Conservation (phyloP, 2,888 invertebrate genomes). For the Patella pellucida region DNA sequence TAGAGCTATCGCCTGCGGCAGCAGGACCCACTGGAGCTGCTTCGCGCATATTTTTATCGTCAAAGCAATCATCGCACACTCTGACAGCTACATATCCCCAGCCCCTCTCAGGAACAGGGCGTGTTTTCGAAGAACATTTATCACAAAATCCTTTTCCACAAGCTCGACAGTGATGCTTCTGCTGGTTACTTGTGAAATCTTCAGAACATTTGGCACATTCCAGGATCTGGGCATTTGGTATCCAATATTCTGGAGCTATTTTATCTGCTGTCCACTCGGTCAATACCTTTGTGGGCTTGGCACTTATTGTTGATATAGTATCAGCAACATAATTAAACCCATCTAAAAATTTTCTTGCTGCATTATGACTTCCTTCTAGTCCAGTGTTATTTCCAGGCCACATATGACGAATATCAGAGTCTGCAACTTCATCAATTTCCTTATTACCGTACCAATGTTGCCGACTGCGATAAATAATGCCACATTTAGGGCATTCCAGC, state of each 20-base stretch:
- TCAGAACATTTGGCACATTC: slow-evolving; percentile 79
- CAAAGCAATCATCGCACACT: slow-evolving; percentile 81
- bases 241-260: slow-evolving; percentile 85
- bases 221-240: slow-evolving; percentile 81
- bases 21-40: slow-evolving; percentile 7
- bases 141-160: slow-evolving; percentile 87
- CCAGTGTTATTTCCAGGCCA: slow-evolving; percentile 74
- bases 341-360: slow-evolving; percentile 79
- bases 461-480: slow-evolving; percentile 81
- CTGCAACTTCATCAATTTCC: slow-evolving; percentile 79
- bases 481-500: slow-evolving; percentile 83
- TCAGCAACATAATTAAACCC: slow-evolving; percentile 78
- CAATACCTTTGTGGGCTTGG: slow-evolving; percentile 80
- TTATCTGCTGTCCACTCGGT: slow-evolving; percentile 84
- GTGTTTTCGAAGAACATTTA: slow-evolving; percentile 78
- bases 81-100: slow-evolving; percentile 80
- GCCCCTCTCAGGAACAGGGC: slow-evolving; percentile 81
- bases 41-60: not conserved
- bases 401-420: slow-evolving; percentile 79
- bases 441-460: slow-evolving; percentile 87
- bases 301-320: slow-evolving; percentile 78
- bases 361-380: slow-evolving; percentile 73
- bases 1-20: slow-evolving; percentile 45
- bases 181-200: slow-evolving; percentile 54
- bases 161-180: slow-evolving; percentile 78